A percentile compares a stretch with the other conserved stretches of the same genome.
Conservation (phyloP, 37 sponge, comb jelly and placozoan species). For the Aplysina aerophoba region DNA sequence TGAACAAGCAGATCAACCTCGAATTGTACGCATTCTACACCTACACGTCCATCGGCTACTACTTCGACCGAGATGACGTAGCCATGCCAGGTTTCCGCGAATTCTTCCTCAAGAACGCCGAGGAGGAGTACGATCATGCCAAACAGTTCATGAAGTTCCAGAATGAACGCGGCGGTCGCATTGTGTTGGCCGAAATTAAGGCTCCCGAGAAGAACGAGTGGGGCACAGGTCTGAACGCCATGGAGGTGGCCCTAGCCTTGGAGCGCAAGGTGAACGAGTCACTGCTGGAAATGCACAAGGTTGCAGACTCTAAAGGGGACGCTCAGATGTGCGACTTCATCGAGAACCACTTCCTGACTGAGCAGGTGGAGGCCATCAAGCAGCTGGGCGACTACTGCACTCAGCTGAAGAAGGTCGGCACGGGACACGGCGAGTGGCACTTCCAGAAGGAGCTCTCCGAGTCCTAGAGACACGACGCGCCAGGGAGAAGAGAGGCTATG, state of each 20-base stretch:
- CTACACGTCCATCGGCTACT: constrained; percentile 24
- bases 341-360: constrained; percentile 70
- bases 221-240: constrained; percentile 10
- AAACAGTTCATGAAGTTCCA: constrained; percentile 17
- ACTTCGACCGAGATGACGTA: constrained; percentile 25
- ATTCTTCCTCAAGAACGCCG: constrained; percentile 8
- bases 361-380: constrained; percentile 91
- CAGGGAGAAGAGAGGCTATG: background rate
- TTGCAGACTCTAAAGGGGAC: background rate
- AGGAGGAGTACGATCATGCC: constrained; percentile 13
- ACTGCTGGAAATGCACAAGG: constrained; percentile 5
- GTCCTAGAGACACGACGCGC: background rate
- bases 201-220: background rate
- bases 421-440: constrained; percentile 86
- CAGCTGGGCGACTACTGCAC: constrained; percentile 77
- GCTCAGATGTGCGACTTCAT: constrained; percentile 74
- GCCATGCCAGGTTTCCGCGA: background rate
- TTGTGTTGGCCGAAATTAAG: constrained; percentile 12
- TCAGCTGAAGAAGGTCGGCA: constrained; percentile 76
- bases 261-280: constrained; percentile 5
- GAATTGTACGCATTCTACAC: constrained; percentile 21
- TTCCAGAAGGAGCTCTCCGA: constrained; percentile 54
- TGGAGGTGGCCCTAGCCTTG: constrained; percentile 7
- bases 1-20: constrained; percentile 29
- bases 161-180: constrained; percentile 18